Evolutionary conservation across 1,140 invertebrate species (phyloP).

Genomic region (Nasonia giraulti): DNA sequence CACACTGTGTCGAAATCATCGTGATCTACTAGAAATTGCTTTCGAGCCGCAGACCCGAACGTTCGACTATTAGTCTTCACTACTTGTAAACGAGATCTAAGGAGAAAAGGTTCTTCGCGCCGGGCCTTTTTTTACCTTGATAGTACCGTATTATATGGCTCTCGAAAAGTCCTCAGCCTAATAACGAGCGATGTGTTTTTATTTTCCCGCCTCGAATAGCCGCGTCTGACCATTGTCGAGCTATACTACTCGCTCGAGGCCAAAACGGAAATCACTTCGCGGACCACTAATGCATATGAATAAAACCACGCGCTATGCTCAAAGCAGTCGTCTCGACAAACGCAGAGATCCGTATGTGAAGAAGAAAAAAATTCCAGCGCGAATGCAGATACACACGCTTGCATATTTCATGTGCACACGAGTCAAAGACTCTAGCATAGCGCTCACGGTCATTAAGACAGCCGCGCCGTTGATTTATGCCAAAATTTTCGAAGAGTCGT

Average conservation of each 20-base stretch:
- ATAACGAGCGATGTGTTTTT: slow-evolving; percentile 16
- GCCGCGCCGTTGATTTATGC: neutral
- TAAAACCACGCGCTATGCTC: no score
- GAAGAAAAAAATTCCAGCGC: no score
- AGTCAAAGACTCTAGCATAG: no score
- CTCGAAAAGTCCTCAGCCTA: neutral
- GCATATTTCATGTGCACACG: no score
- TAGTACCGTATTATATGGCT: neutral
- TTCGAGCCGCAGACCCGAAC: neutral
- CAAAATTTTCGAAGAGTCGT: slow-evolving; percentile 15
- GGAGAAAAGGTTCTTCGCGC: neutral
- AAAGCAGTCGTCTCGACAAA: no score
- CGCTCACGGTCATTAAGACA: neutral
- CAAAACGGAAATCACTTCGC: no score
- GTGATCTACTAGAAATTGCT: slow-evolving; percentile 41
- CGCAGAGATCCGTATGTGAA: no score
- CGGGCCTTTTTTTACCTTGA: neutral
- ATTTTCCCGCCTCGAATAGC: neutral
- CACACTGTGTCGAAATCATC: slow-evolving; percentile 35
- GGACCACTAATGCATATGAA: no score
- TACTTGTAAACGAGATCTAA: slow-evolving; percentile 49
- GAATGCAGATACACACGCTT: no score
- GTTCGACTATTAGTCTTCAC: slow-evolving; percentile 49
- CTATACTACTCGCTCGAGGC: neutral
- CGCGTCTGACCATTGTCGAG: neutral